A percentile compares a stretch with the other conserved stretches of the same genome.
Evolutionary conservation across 2,888 invertebrate species (phyloP).

Genomic region (Dolomedes plantarius): DNA sequence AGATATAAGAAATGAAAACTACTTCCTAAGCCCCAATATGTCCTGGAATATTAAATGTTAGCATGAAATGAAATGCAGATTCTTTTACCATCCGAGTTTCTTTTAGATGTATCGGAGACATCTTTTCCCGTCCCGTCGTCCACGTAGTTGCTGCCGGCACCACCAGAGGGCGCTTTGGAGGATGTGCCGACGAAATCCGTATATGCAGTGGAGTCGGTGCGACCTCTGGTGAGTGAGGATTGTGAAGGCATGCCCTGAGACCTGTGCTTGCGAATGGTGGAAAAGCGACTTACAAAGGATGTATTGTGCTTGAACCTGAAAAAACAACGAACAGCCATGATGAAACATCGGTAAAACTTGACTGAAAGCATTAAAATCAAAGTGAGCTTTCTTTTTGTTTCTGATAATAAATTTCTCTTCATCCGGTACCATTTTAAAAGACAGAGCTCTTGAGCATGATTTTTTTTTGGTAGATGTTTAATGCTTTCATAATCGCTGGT

Average conservation of each 20-base stretch:
- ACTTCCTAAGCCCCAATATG: no score
- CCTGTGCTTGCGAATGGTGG: slow-evolving; percentile 84
- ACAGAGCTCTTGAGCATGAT: no score
- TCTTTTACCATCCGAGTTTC: slow-evolving; percentile 87
- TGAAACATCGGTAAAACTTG: no score
- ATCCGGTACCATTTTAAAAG: no score
- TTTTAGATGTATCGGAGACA: slow-evolving; percentile 84
- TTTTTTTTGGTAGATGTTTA: no score
- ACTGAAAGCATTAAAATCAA: no score
- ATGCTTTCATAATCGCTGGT: no score
- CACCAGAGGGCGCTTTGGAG: slow-evolving; percentile 76
- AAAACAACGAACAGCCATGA: no score
- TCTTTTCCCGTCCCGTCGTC: slow-evolving; percentile 85
- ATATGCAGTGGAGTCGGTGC: slow-evolving; percentile 73
- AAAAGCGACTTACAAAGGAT: slow-evolving; percentile 92
- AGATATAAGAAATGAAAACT: no score
- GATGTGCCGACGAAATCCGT: slow-evolving; percentile 76
- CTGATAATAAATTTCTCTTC: no score
- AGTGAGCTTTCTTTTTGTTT: no score
- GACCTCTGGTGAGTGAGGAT: slow-evolving; percentile 82
- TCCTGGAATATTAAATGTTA: no score
- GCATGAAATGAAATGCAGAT: background rate
- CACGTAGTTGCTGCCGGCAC: slow-evolving; percentile 82
- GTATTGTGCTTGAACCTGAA: slow-evolving; percentile 93
- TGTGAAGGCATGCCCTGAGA: slow-evolving; percentile 73